Conservation (phyloP, 1,140 invertebrate genomes). For the Anastrepha obliqua region DNA sequence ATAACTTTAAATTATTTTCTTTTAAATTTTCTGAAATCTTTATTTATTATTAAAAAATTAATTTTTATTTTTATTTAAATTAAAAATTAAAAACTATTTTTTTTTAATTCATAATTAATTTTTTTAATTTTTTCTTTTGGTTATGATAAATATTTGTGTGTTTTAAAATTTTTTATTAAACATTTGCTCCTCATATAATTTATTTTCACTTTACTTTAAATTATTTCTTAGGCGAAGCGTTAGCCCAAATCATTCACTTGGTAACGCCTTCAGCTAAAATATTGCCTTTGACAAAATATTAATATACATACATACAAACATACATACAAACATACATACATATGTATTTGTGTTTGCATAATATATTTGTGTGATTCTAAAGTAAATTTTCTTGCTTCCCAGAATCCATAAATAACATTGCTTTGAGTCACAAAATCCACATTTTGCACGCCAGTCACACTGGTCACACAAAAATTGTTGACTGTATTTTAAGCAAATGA, state of each 20-base stretch:
- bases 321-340: neutral
- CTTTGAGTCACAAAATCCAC: conserved; percentile 17
- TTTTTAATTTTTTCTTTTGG: no score
- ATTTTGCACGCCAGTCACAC: neutral
- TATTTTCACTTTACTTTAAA: no score
- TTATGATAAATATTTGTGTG: no score
- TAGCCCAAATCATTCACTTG: neutral
- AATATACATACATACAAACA: neutral
- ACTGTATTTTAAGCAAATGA: conserved; percentile 8
- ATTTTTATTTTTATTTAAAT: no score
- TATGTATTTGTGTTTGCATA: neutral
- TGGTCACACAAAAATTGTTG: conserved; percentile 31
- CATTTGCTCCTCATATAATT: no score
- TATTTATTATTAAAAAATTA: no score
- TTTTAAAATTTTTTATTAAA: no score
- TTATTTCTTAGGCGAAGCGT: no score
- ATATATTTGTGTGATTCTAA: neutral
- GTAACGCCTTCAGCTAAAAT: neutral
- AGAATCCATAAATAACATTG: conserved; percentile 39
- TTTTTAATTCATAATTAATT: no score
- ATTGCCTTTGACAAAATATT: conserved; percentile 14
- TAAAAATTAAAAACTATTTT: no score
- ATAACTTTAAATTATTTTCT: no score
- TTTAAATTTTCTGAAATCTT: no score
- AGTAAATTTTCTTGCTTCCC: neutral